Conservation (phyloP, 2,888 invertebrate species). For the Crepidodera aurea region DNA sequence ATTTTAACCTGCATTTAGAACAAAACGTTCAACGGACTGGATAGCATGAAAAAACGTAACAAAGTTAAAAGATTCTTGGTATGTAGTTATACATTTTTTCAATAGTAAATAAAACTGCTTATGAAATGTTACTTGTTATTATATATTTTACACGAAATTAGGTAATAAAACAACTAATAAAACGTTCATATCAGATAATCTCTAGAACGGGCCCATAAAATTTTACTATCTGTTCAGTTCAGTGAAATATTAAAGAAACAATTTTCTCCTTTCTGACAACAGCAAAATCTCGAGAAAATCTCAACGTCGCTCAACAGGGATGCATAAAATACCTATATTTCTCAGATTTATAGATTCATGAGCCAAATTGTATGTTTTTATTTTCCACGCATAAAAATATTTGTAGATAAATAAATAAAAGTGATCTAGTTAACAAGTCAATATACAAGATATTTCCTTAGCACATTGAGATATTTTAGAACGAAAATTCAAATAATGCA, state of each 20-base stretch:
- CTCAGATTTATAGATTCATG: background rate
- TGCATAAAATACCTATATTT: background rate
- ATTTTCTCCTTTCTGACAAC: slow-evolving; percentile 7
- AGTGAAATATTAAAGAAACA: background rate
- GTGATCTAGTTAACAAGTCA: too few relatives aligned
- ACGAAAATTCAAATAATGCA: too few relatives aligned
- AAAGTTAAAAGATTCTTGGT: too few relatives aligned
- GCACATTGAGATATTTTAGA: too few relatives aligned
- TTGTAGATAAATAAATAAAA: too few relatives aligned
- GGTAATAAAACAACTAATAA: slow-evolving; percentile 9
- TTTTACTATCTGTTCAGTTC: slow-evolving; percentile 11
- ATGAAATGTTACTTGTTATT: background rate
- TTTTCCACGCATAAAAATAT: too few relatives aligned
- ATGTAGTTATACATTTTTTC: too few relatives aligned
- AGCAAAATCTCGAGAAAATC: background rate
- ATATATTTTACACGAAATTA: slow-evolving; percentile 2
- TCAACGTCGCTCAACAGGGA: background rate
- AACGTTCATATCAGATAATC: slow-evolving; percentile 7
- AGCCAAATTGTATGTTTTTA: too few relatives aligned
- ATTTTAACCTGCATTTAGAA: too few relatives aligned
- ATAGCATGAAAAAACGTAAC: too few relatives aligned
- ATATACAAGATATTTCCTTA: too few relatives aligned
- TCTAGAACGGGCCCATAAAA: background rate
- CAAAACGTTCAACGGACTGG: too few relatives aligned
- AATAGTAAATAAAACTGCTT: background rate